phyloP scores from a whole-genome alignment of 2,888 invertebrate genomes.

The Orthosia cruda region DNA sequence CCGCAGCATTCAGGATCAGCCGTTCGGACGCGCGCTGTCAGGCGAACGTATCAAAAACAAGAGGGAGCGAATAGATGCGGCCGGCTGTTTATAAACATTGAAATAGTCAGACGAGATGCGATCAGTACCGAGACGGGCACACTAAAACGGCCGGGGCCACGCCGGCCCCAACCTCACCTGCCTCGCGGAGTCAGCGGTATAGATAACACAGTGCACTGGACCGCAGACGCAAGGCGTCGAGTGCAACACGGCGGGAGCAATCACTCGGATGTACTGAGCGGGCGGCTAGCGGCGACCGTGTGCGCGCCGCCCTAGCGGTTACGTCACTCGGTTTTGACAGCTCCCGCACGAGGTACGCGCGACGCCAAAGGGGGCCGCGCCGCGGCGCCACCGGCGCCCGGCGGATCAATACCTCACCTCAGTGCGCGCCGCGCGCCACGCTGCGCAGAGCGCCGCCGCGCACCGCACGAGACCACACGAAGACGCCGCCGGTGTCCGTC shows the following conservation, averaged over 20 bases:
- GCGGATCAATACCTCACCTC: conserved; percentile 76
- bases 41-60: conserved; percentile 85
- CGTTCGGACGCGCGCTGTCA: conserved; percentile 76
- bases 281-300: conserved; percentile 85
- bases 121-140: conserved; percentile 84
- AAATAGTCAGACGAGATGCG: conserved; percentile 82
- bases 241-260: conserved; percentile 75
- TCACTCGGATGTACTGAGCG: conserved; percentile 82
- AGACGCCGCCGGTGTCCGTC: conserved; percentile 5
- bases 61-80: conserved; percentile 83
- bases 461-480: conserved; percentile 50
- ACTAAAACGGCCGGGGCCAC: conserved; percentile 80
- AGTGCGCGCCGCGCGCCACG: conserved; percentile 48
- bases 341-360: conserved; percentile 73
- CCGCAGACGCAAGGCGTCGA: conserved; percentile 74
- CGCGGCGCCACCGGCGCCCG: conserved; percentile 80
- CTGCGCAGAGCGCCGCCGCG: conserved; percentile 64
- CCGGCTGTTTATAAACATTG: conserved; percentile 91
- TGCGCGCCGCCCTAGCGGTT: conserved; percentile 85
- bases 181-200: conserved; percentile 78
- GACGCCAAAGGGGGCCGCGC: conserved; percentile 67
- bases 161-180: conserved; percentile 84
- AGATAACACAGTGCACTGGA: conserved; percentile 75
- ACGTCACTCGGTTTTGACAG: conserved; percentile 88
- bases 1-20: conserved; percentile 80